Percentiles rank a stretch among this genome's conserved stretches.
Conservation (phyloP, 2,113 vertebrate species). For the Theristicus caerulescens region DNA sequence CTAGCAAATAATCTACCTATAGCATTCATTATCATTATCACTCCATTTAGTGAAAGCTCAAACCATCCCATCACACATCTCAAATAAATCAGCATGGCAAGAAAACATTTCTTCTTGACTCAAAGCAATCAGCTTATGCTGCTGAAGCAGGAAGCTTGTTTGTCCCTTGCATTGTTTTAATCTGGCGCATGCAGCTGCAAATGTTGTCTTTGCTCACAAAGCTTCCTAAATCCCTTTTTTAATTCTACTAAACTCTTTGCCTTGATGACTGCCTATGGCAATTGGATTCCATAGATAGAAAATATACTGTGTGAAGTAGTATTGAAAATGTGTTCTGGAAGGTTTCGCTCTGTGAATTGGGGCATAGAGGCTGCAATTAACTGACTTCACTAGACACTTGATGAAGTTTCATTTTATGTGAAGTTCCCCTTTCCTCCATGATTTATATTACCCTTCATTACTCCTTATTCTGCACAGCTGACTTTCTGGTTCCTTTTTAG, state of each 20-base stretch:
- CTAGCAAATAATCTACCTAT: background rate
- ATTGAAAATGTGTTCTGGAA: background rate
- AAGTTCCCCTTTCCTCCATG: background rate
- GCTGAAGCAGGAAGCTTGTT: conserved; percentile 27
- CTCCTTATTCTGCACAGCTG: background rate
- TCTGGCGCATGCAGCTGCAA: conserved; percentile 20
- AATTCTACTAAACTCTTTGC: conserved; percentile 53
- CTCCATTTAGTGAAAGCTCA: background rate
- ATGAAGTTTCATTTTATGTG: background rate
- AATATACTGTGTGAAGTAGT: background rate
- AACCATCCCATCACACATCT: background rate
- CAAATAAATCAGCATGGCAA: background rate
- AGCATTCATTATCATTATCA: background rate
- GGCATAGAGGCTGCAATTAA: background rate
- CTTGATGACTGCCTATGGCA: conserved; percentile 18
- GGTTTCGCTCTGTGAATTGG: background rate
- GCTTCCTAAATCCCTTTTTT: conserved; percentile 45
- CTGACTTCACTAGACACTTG: background rate
- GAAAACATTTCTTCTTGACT: background rate
- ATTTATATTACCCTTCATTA: background rate
- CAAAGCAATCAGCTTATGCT: conserved; percentile 34
- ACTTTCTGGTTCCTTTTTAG: background rate
- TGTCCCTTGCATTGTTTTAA: conserved; percentile 42
- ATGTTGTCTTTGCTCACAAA: conserved; percentile 43
- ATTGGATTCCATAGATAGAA: conserved; percentile 11